Evolutionary conservation across 2,797 vertebrate genomes (phyloP).

Genomic region (Phoxinus dragarum): DNA sequence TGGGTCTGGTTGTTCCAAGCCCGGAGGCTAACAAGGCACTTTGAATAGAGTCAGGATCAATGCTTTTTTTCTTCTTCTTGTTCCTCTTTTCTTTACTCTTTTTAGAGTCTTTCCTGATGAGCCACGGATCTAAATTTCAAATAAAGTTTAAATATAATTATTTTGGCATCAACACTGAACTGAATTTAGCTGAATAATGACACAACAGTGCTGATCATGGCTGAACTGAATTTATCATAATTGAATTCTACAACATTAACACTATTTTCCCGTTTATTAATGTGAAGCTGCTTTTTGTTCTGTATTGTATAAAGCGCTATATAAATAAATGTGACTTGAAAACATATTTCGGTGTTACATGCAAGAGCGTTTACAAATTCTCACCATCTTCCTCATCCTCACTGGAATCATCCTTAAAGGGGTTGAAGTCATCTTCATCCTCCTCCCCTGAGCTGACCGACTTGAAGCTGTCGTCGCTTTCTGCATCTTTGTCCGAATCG

Average conservation of each 20-base stretch:
- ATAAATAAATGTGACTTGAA: neutral
- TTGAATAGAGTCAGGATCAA: slow-evolving; percentile 98
- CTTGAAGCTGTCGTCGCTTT: slow-evolving; percentile 90
- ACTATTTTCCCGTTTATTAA: neutral
- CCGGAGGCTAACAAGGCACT: slow-evolving; percentile 99
- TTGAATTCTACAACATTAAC: neutral
- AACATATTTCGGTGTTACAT: neutral
- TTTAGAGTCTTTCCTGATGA: slow-evolving; percentile 97
- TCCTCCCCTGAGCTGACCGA: slow-evolving; percentile 90
- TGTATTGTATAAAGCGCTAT: neutral
- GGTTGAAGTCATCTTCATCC: slow-evolving; percentile 94
- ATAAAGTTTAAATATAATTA: neutral
- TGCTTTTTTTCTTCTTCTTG: slow-evolving; percentile 88
- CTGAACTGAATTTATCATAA: neutral
- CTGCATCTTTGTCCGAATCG: slow-evolving; percentile 72
- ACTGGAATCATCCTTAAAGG: slow-evolving; percentile 94
- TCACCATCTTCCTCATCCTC: slow-evolving; percentile 95
- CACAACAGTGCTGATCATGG: no score
- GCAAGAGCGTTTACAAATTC: slow-evolving; percentile 44
- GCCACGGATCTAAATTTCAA: slow-evolving; percentile 88
- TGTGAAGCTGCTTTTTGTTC: neutral
- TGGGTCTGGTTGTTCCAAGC: slow-evolving; percentile 90
- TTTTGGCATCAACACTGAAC: neutral
- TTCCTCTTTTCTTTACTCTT: slow-evolving; percentile 91
- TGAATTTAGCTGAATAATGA: neutral